These are phyloP conservation scores for Tympanoctomys barrerae DNA, from an alignment of 2,797 vertebrate genomes.

Conservation along the genomic window DNA sequence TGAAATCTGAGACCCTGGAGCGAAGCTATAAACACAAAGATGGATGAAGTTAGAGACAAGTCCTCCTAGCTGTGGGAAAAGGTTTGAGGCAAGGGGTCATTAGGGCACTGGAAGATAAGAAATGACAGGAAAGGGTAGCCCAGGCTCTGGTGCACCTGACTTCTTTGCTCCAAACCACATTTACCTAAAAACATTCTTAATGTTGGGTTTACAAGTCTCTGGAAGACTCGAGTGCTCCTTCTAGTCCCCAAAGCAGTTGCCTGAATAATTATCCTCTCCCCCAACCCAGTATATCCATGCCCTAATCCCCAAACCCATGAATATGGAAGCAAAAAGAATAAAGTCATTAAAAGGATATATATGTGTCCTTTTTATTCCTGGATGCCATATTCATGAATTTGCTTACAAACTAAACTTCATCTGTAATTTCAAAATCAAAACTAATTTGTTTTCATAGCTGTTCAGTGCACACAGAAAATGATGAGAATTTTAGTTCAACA, in stretches of 20 bases:
- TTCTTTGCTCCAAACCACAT: slow-evolving; percentile 8
- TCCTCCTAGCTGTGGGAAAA: neutral
- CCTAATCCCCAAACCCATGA: neutral
- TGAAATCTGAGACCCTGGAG: neutral
- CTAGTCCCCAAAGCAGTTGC: neutral
- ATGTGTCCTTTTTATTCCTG: neutral
- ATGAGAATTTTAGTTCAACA: neutral
- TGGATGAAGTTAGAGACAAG: neutral
- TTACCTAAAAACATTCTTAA: neutral
- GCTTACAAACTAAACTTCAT: neutral
- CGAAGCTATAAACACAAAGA: neutral
- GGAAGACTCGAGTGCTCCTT: neutral
- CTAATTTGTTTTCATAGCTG: neutral
- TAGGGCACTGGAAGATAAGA: neutral
- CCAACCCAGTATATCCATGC: neutral
- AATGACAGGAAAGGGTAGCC: neutral
- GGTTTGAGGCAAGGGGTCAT: neutral
- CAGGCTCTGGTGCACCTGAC: neutral
- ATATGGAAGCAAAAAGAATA: neutral
- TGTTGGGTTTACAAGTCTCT: neutral
- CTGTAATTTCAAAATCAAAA: neutral
- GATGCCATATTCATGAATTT: slow-evolving; percentile 33
- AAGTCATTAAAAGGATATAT: neutral
- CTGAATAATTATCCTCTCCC: neutral
- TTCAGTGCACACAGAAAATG: neutral